These are phyloP conservation scores for Apostichopus californicus DNA, from an alignment of 35 echinoderm and acorn worm genomes.

Conservation along the genomic window DNA sequence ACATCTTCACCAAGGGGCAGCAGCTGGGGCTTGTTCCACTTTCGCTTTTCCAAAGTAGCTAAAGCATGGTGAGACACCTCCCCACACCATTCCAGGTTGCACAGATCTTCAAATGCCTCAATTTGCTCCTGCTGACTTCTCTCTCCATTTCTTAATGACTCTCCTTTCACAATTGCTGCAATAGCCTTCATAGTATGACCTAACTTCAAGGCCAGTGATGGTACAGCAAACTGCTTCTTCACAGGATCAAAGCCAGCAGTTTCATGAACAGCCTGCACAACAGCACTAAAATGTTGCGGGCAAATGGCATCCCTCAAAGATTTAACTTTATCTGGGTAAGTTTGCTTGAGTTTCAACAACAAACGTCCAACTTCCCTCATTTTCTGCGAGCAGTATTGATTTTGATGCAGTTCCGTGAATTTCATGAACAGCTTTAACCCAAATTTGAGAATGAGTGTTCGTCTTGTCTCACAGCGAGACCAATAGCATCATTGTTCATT, in stretches of 20 bases:
- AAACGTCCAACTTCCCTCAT: slow-evolving; percentile 49
- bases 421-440: slow-evolving; percentile 41
- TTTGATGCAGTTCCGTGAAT: neutral
- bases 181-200: slow-evolving; percentile 53
- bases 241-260: slow-evolving; percentile 52
- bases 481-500: slow-evolving; percentile 45
- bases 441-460: slow-evolving; percentile 41
- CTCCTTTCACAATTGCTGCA: slow-evolving; percentile 60
- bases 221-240: slow-evolving; percentile 51
- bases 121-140: slow-evolving; percentile 28
- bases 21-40: slow-evolving; percentile 40
- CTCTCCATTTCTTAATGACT: slow-evolving; percentile 49
- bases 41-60: slow-evolving; percentile 47
- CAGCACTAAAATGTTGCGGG: slow-evolving; percentile 51
- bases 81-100: slow-evolving; percentile 48
- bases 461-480: slow-evolving; percentile 11
- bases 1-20: slow-evolving; percentile 51
- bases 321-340: neutral
- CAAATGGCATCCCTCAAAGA: slow-evolving; percentile 48
- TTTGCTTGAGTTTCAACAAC: slow-evolving; percentile 41
- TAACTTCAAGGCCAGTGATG: slow-evolving; percentile 71
- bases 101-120: slow-evolving; percentile 57
- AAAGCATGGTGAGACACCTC: slow-evolving; percentile 63
- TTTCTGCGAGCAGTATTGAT: slow-evolving; percentile 35
- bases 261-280: slow-evolving; percentile 53